Percentiles rank a stretch among this genome's conserved stretches.
Evolutionary conservation across 2,113 vertebrate genomes (phyloP).

Genomic region (Thalassoma bifasciatum): DNA sequence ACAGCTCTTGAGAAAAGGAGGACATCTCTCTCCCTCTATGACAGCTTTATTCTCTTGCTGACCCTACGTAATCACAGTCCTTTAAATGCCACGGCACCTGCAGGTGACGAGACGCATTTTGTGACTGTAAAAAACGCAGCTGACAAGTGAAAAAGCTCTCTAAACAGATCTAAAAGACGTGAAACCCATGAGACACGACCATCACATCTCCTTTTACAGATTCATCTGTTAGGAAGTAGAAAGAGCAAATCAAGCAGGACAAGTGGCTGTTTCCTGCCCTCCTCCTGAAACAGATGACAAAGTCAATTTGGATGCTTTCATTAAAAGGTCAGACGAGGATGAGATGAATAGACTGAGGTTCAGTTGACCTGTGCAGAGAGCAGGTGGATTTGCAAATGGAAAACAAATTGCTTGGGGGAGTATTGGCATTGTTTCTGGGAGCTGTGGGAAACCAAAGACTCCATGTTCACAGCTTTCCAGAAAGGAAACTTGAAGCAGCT

Average conservation of each 20-base stretch:
- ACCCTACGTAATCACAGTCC: conserved; percentile 37
- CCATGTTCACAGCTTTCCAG: conserved; percentile 59
- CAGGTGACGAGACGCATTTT: conserved; percentile 1
- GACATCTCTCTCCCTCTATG: not conserved
- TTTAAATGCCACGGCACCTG: conserved; percentile 23
- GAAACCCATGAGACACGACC: conserved; percentile 3
- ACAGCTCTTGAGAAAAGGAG: conserved; percentile 21
- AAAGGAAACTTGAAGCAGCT: conserved; percentile 51
- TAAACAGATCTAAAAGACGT: conserved; percentile 4
- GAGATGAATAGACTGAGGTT: conserved; percentile 47
- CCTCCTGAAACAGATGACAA: conserved; percentile 25
- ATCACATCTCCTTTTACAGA: not conserved
- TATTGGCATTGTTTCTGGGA: conserved; percentile 59
- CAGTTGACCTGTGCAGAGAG: conserved; percentile 54
- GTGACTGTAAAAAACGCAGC: conserved; percentile 11
- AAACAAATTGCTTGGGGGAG: conserved; percentile 71
- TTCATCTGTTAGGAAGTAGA: conserved; percentile 12
- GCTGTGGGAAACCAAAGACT: conserved; percentile 38
- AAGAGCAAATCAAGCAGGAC: conserved; percentile 3
- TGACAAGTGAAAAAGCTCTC: conserved; percentile 41
- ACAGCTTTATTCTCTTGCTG: not conserved
- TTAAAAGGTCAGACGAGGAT: conserved; percentile 54
- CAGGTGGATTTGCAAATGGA: conserved; percentile 80
- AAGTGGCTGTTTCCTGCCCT: not conserved
- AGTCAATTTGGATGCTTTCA: conserved; percentile 68